Base-by-base conservation (phyloP, 2,888 invertebrate genomes). In the Ochropacha duplaris region DNA sequence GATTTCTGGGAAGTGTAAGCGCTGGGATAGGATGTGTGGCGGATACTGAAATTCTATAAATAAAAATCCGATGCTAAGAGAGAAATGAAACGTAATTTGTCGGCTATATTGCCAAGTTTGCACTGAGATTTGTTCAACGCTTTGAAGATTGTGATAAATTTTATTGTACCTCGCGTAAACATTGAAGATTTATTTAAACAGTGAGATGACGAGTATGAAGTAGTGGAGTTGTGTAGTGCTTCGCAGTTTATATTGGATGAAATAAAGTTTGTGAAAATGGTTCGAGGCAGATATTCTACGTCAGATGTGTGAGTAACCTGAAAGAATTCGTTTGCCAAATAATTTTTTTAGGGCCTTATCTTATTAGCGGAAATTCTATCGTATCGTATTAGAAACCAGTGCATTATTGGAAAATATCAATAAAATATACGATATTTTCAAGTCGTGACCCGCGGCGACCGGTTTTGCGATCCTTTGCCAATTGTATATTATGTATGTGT, bases 211-310 rank as follows among this genome's bases (percentile, higher is more conserved):
- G 72, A 75, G 66, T 76, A 80, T 74, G 83, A 75, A 78, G 68
- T 74, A 74, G 73, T 72, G 63, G 59, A 64, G 66, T 55, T 67
- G 66, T 65, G 62, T 71, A 72, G 76, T 79, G 70, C 65, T 73
- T 74, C 79, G 62, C 73, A 71, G 70, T 79, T 71, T 69, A 55
- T 68, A 66, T 64, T 72, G 61, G 64, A 71, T 69, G 34, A 50
- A 55, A 51, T 65, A 57, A 68, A 63, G 66, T 71, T 73, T 67
- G 74, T 76, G 67, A 87, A 78, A 76, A 92, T 92, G 92, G 92
- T 88, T 69, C 92, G 92, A 54, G 92, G 92, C 64, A 87, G 92
- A 81, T 91, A 87, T 72, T 92, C 92, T 62, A 88, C 91, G 61
- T 92, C 92, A 19, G 92, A 92, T 72, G 76, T 92, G 92, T 92